A percentile compares a stretch with the other conserved stretches of the same genome.
phyloP scores from a whole-genome alignment of 2,888 invertebrate species.

The Scaptomyza tumidula region DNA sequence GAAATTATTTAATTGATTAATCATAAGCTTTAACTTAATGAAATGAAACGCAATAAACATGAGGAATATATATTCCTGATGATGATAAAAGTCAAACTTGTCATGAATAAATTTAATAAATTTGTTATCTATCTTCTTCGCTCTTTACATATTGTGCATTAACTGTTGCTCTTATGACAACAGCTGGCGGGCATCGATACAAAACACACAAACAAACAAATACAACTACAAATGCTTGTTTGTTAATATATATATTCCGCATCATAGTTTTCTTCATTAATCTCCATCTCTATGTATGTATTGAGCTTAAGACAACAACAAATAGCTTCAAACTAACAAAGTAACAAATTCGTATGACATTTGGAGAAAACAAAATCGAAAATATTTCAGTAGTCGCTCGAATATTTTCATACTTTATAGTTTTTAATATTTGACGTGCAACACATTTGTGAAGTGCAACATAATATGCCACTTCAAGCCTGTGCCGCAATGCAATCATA shows the following conservation, averaged over 20 bases:
- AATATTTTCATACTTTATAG: neutral
- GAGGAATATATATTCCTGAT: too few species aligned
- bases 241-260: too few species aligned
- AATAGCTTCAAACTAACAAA: conserved; percentile 21
- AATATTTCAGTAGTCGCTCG: neutral
- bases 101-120: too few species aligned
- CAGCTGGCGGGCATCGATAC: too few species aligned
- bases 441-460: neutral
- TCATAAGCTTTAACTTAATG: neutral
- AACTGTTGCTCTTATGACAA: too few species aligned
- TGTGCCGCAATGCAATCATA: conserved; percentile 33
- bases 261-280: too few species aligned
- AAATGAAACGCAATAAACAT: neutral
- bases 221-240: too few species aligned
- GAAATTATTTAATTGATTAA: neutral
- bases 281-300: too few species aligned
- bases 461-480: neutral
- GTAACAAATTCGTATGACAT: conserved; percentile 2
- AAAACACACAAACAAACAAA: too few species aligned
- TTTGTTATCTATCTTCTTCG: too few species aligned
- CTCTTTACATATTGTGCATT: too few species aligned
- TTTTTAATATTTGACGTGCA: neutral
- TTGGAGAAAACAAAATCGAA: neutral
- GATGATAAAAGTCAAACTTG: too few species aligned
- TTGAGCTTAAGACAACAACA: neutral